Evolutionary conservation across 2,797 vertebrate genomes (phyloP), one percentile per base, ranked within the genome.

Genomic region (Tamandua tetradactyla): DNA sequence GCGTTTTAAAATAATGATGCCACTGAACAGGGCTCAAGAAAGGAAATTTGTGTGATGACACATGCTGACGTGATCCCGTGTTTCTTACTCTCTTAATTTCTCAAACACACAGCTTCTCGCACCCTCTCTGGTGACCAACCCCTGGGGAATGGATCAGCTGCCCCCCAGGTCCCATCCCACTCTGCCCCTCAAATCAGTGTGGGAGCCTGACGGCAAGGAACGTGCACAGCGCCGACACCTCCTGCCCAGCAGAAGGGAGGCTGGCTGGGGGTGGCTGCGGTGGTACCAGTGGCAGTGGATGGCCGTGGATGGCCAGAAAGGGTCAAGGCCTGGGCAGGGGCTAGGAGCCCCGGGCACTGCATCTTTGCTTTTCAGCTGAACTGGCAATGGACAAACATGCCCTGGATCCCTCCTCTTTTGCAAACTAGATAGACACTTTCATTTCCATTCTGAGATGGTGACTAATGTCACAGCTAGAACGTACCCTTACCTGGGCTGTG

Each of bases 1-100:
- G 55, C 15, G 44, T 64, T 96, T 57, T 61, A 47, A 75, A 92
- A 87, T 72, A 81, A 78, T 85, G 83, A 25, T 23, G 44, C 8
- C 5, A 57, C 72, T 81, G 37, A n/a, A 18, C 92, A 5, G 40
- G 7, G 44, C 27, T 82, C 85, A 10, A 72, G n/a, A 27, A 87
- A n/a, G 71, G 84, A 40, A 44, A 35, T 25, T 17, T 47, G 72
- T 7, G 59, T 15, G 22, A 55, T 5, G 57, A 1, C 0, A 0
- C 27, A 35, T 0, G 0, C 12, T 12, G 14, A 15, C 11, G 37
- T 92, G 69, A 74, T 72, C 82, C 32, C 44, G 12, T 1, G 0
- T 42, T 79, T 74, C 89, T 55, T 82, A 74, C 30, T 55, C 25
- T 64, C 2, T 42, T 69, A 69, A 1, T 2, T 10, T 78, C 27